Percentiles rank a stretch among this genome's conserved stretches.
Evolutionary conservation across 2,797 vertebrate species (phyloP).

Genomic region (Acridotheres tristis): DNA sequence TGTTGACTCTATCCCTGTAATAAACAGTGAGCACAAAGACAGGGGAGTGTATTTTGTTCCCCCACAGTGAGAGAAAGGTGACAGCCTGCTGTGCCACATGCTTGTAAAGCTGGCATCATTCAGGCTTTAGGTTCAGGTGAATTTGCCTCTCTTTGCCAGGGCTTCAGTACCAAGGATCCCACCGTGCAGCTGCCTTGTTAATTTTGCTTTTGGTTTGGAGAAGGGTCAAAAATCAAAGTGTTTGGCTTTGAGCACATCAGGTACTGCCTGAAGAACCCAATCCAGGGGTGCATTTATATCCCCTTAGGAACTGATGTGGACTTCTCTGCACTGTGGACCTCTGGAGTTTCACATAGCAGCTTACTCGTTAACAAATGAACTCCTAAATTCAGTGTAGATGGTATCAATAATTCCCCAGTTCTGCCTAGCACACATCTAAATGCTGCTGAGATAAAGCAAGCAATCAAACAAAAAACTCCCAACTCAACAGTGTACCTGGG

Average conservation of each 20-base stretch:
- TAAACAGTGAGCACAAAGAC: neutral
- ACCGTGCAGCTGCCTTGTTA: neutral
- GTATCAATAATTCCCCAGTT: neutral
- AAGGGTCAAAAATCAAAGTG: neutral
- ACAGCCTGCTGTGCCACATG: neutral
- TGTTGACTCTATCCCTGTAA: neutral
- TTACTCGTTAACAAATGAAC: neutral
- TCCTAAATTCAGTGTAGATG: neutral
- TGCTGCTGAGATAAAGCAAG: neutral
- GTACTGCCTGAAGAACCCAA: neutral
- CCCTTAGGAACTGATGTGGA: neutral
- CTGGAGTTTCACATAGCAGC: neutral
- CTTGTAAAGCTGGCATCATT: neutral
- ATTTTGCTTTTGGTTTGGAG: neutral
- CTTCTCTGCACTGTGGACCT: neutral
- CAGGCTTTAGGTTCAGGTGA: neutral
- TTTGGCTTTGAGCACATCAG: neutral
- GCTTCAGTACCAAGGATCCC: neutral
- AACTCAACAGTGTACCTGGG: neutral
- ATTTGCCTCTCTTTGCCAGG: neutral
- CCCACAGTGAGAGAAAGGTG: neutral
- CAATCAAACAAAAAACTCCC: neutral
- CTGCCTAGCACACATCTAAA: neutral
- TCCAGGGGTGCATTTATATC: neutral
- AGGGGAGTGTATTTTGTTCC: neutral